phyloP scores from a whole-genome alignment of 1,140 invertebrate genomes.

The Bombus confusus region DNA sequence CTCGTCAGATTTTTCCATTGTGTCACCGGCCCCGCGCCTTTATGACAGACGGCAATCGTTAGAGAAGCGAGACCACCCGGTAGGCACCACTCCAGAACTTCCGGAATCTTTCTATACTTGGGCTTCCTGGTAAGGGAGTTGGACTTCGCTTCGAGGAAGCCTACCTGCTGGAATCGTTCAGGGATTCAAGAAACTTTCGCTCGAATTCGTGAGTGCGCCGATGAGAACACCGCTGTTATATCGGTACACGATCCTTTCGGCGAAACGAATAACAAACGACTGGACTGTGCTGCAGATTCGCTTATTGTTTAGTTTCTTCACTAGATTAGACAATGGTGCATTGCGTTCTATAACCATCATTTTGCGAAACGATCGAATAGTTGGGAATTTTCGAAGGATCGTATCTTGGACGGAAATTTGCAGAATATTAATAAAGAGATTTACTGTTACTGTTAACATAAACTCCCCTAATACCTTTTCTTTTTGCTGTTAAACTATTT shows the following conservation, averaged over 20 bases:
- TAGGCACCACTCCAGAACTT: slow-evolving; percentile 49
- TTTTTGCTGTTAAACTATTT: too few species aligned
- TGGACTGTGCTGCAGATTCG: too few species aligned
- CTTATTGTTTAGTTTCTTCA: background rate
- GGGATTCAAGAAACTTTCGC: slow-evolving; percentile 38
- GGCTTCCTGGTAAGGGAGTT: slow-evolving; percentile 37
- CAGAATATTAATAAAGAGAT: too few species aligned
- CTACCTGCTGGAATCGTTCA: slow-evolving; percentile 28
- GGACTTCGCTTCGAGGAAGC: slow-evolving; percentile 28
- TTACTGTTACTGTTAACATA: too few species aligned
- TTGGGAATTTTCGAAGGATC: too few species aligned
- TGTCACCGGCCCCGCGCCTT: slow-evolving; percentile 34
- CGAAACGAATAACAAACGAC: background rate
- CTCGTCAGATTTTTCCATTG: slow-evolving; percentile 59
- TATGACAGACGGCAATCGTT: slow-evolving; percentile 53
- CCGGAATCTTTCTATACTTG: slow-evolving; percentile 43
- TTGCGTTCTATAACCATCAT: background rate
- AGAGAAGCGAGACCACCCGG: slow-evolving; percentile 37
- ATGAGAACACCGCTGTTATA: slow-evolving; percentile 5
- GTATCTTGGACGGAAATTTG: too few species aligned
- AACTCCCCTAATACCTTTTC: too few species aligned
- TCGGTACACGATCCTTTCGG: slow-evolving; percentile 8
- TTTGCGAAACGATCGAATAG: background rate
- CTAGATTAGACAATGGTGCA: too few species aligned
- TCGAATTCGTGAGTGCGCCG: slow-evolving; percentile 30